Evolutionary conservation across 2,113 vertebrate genomes (phyloP).

Genomic region (Ondatra zibethicus): DNA sequence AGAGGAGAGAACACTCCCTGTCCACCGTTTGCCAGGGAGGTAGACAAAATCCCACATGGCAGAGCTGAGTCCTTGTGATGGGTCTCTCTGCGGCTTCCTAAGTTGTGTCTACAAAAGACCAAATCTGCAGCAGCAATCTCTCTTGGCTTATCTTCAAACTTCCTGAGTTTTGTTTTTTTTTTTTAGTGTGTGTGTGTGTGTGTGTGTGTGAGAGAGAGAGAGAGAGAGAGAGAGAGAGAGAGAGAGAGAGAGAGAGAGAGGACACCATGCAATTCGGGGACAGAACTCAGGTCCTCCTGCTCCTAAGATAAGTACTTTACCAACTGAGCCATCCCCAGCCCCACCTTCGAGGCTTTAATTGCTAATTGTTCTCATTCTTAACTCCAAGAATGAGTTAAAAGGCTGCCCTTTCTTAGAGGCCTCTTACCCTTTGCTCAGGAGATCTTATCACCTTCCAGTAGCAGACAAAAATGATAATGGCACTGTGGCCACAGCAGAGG

Average conservation of each 20-base stretch:
- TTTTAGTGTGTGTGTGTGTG: neutral
- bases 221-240: too few species aligned
- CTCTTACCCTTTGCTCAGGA: neutral
- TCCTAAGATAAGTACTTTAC: neutral
- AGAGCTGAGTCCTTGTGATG: neutral
- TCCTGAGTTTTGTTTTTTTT: neutral
- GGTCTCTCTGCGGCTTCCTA: neutral
- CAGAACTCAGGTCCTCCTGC: neutral
- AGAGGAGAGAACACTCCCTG: neutral
- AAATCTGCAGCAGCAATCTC: neutral
- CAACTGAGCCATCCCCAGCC: neutral
- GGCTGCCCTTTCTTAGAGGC: neutral
- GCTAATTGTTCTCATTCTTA: conserved; percentile 16
- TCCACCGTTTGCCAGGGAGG: neutral
- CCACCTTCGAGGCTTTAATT: neutral
- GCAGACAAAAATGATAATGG: neutral
- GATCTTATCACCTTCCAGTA: neutral
- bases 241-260: too few species aligned
- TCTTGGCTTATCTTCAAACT: neutral
- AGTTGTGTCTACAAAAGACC: neutral
- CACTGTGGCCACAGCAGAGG: neutral
- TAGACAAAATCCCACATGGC: neutral
- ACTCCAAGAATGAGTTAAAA: conserved; percentile 17
- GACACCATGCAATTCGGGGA: neutral
- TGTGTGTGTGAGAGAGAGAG: neutral